A percentile compares a stretch with the other conserved stretches of the same genome.
phyloP scores from a whole-genome alignment of 2,797 vertebrate genomes.

The Melanotaenia parkinsoni region DNA sequence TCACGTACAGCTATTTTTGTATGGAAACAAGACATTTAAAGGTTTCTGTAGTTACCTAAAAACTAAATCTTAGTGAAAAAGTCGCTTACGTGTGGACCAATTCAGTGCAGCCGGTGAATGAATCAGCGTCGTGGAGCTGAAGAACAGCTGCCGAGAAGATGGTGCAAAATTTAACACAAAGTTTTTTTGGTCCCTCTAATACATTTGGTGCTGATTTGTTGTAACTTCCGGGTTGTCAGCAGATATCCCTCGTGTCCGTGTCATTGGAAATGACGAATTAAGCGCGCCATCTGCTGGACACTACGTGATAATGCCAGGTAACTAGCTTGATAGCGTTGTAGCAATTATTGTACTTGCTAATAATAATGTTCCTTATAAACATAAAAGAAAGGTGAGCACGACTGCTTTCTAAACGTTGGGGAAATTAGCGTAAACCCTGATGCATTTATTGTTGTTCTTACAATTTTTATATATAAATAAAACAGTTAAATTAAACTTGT shows the following conservation, averaged over 20 bases:
- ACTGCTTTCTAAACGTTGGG: too few species aligned
- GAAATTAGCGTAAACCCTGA: too few species aligned
- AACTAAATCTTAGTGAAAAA: neutral
- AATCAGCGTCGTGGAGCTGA: neutral
- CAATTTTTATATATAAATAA: too few species aligned
- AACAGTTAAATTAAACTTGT: too few species aligned
- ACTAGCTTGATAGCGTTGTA: too few species aligned
- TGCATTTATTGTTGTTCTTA: too few species aligned
- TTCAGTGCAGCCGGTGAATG: neutral
- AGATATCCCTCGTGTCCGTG: too few species aligned
- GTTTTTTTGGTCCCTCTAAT: neutral
- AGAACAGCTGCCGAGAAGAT: neutral
- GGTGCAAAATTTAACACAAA: neutral
- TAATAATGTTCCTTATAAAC: too few species aligned
- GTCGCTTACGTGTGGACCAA: neutral
- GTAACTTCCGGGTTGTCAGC: constrained; percentile 6
- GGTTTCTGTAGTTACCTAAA: neutral
- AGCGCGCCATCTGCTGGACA: constrained; percentile 18
- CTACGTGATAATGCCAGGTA: neutral
- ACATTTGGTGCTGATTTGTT: neutral
- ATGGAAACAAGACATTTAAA: neutral
- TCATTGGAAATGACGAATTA: neutral
- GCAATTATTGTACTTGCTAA: too few species aligned
- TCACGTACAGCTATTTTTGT: neutral
- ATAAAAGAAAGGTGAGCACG: too few species aligned